Conservation (phyloP, 2,888 invertebrate species). For the Drosophila birchii region DNA sequence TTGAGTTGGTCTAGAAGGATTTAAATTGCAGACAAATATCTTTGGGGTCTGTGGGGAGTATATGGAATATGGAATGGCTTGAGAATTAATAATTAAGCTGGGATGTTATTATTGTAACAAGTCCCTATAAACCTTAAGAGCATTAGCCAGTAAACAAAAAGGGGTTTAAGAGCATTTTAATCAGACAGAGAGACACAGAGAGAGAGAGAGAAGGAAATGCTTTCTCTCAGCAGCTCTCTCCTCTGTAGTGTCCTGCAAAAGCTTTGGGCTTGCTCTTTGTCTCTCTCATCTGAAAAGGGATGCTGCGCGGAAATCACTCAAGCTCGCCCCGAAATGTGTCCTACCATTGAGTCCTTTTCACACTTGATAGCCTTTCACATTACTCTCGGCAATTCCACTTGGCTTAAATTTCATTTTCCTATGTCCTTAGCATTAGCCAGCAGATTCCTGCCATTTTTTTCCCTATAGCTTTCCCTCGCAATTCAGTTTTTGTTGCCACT, state of each 20-base stretch:
- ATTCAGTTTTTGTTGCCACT: constrained; percentile 55
- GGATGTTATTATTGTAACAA: constrained; percentile 2
- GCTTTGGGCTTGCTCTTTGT: constrained; percentile 14
- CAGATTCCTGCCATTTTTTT: constrained; percentile 50
- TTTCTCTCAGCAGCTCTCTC: neutral
- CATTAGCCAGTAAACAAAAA: constrained; percentile 3
- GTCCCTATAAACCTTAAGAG: constrained; percentile 16
- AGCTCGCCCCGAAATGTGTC: constrained; percentile 24
- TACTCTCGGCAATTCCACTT: constrained; percentile 44
- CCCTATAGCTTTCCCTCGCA: neutral
- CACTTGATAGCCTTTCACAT: constrained; percentile 62
- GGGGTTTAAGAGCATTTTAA: neutral
- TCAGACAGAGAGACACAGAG: constrained; percentile 1
- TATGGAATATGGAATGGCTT: neutral
- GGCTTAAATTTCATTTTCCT: constrained; percentile 42
- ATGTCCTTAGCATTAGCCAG: constrained; percentile 63
- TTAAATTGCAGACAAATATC: constrained; percentile 28
- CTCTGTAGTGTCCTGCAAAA: neutral
- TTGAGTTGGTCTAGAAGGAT: constrained; percentile 20
- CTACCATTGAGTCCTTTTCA: constrained; percentile 64
- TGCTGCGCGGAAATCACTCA: constrained; percentile 25
- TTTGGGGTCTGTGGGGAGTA: neutral
- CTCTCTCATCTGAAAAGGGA: constrained; percentile 23
- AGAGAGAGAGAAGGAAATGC: neutral
- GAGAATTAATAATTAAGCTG: constrained; percentile 27